Percentiles rank a stretch among this genome's conserved stretches.
These are phyloP conservation scores for Cancer borealis DNA, from an alignment of 2,888 invertebrate species.

Conservation along the genomic window DNA sequence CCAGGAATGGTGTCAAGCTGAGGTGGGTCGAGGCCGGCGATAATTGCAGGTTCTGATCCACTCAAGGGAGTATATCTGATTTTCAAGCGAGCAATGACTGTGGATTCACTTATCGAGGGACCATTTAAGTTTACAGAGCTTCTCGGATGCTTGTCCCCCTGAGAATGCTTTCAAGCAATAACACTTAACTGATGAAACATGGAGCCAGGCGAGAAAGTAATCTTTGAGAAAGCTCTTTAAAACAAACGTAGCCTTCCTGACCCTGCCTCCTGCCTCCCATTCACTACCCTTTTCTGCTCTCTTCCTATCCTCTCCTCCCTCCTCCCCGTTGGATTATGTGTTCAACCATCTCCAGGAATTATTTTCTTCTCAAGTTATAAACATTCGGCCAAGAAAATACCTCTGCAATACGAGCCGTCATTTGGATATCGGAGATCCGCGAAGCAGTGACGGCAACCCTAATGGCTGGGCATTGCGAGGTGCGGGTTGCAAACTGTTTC, in stretches of 20 bases:
- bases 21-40: constrained; percentile 7
- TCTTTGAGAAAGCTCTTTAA: constrained; percentile 32
- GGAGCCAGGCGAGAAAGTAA: constrained; percentile 16
- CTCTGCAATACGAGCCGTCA: constrained; percentile 20
- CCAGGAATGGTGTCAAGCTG: neutral
- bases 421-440: neutral
- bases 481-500: neutral
- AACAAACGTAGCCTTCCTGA: constrained; percentile 27
- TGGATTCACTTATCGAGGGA: constrained; percentile 32
- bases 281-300: too few relatives aligned
- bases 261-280: neutral
- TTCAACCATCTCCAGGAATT: constrained; percentile 7
- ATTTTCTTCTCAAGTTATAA: constrained; percentile 27
- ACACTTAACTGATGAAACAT: constrained; percentile 32
- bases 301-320: neutral
- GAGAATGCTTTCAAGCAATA: constrained; percentile 27
- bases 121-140: constrained; percentile 32
- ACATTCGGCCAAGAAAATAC: neutral
- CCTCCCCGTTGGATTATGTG: neutral
- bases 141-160: constrained; percentile 14
- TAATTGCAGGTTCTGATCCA: constrained; percentile 22
- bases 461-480: neutral
- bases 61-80: constrained; percentile 12
- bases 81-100: neutral
- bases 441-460: constrained; percentile 22